These are phyloP conservation scores for Hoplias malabaricus DNA, from an alignment of 2,113 vertebrate species.

Conservation along the genomic window DNA sequence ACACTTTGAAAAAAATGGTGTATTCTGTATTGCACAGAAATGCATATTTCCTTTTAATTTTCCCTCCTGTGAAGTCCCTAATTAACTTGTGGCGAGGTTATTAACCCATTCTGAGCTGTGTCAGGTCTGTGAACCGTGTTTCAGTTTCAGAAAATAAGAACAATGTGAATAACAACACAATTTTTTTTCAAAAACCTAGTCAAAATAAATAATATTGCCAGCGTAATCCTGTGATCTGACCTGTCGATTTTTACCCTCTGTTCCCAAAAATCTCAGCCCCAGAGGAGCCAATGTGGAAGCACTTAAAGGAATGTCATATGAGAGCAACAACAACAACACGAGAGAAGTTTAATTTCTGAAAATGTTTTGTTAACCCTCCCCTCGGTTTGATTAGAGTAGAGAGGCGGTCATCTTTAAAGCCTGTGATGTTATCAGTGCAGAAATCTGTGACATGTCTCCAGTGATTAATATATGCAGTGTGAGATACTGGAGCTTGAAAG, in stretches of 20 bases:
- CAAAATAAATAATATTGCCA: conserved; percentile 40
- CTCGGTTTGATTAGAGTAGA: conserved; percentile 58
- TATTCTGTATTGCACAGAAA: background rate
- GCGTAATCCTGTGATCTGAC: conserved; percentile 7
- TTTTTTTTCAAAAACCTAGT: conserved; percentile 49
- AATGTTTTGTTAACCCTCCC: conserved; percentile 56
- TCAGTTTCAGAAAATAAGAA: conserved; percentile 12
- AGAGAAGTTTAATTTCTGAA: conserved; percentile 12
- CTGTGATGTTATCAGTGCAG: conserved; percentile 68
- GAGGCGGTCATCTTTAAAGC: conserved; percentile 52
- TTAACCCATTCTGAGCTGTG: conserved; percentile 47
- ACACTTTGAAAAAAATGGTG: too few species aligned
- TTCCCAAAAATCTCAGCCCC: background rate
- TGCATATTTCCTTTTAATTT: background rate
- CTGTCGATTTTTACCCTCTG: conserved; percentile 10
- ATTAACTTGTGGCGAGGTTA: background rate
- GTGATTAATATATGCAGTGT: conserved; percentile 69
- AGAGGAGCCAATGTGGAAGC: conserved; percentile 47
- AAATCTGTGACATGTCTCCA: conserved; percentile 69
- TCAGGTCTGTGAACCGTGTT: background rate
- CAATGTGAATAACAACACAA: background rate
- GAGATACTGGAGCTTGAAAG: conserved; percentile 70
- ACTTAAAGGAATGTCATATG: conserved; percentile 41
- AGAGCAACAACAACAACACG: conserved; percentile 44
- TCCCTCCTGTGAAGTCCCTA: background rate